These are phyloP conservation scores for Coregonus suidteri DNA, from an alignment of 2,797 vertebrate genomes.

Conservation along the genomic window DNA sequence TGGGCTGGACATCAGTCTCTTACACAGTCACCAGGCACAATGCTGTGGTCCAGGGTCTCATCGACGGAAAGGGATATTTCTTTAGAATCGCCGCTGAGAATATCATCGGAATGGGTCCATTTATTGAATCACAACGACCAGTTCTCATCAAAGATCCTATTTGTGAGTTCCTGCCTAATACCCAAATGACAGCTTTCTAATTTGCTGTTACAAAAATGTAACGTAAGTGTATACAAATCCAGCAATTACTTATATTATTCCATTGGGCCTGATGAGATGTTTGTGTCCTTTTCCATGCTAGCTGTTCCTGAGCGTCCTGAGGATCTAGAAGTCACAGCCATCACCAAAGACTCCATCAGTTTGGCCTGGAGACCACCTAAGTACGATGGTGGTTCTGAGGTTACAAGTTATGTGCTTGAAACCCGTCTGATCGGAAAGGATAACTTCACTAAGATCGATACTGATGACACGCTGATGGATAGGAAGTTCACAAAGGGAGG, in stretches of 20 bases:
- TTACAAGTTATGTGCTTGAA: conserved; percentile 90
- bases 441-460: conserved; percentile 82
- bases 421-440: conserved; percentile 91
- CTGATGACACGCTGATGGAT: conserved; percentile 87
- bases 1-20: conserved; percentile 94
- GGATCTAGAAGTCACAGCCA: conserved; percentile 87
- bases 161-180: conserved; percentile 77
- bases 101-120: conserved; percentile 96
- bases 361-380: conserved; percentile 94
- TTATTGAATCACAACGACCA: conserved; percentile 84
- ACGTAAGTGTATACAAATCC: not conserved
- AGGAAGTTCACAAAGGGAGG: conserved; percentile 86
- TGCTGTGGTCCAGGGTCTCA: conserved; percentile 91
- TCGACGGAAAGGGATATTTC: conserved; percentile 91
- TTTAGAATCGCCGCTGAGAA: conserved; percentile 98
- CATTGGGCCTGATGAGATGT: not conserved
- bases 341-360: conserved; percentile 89
- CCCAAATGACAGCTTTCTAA: not conserved
- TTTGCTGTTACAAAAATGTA: not conserved
- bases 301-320: conserved; percentile 96
- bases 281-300: conserved; percentile 47
- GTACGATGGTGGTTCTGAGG: conserved; percentile 92
- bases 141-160: conserved; percentile 92
- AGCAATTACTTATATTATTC: not conserved
- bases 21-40: conserved; percentile 95